Evolutionary conservation across 2,113 vertebrate species (phyloP), one percentile per base, ranked within the genome.

Genomic region (Pomatorhinus ruficollis): DNA sequence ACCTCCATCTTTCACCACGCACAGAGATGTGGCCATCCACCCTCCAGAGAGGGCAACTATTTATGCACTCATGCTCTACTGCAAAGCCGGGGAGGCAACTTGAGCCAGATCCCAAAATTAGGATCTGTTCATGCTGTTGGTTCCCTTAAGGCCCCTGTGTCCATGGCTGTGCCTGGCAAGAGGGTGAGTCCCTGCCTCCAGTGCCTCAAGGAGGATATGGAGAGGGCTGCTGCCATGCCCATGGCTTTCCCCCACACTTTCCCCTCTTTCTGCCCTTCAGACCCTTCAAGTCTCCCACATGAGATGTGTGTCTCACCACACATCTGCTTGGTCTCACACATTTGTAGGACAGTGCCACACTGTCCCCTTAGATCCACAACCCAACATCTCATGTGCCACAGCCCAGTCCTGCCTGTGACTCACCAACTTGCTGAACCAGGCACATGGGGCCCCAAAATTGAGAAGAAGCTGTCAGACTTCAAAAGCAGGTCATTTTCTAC

Each of bases 321-420:
- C 66, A 21, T 12, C 16, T 64, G 16, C 65, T 31, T 18, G 40
- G 23, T 18, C 54, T 69, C 64, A 56, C 39, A 17, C 0, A 0
- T 23, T 23, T 22, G 14, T 22, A 57, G 28, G 25, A 45, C 68
- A 44, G 18, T 44, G 50, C 16, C 56, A 49, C 5, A 2, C 20
- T 19, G 19, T 37, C 9, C n/a, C 47, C 25, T 74, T 25, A 30
- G 19, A 42, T 30, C 56, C 20, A 14, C 0, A 0, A n/a, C 25
- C 33, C 30, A 12, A 0, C 11, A 12, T 45, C 57, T 54, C 57
- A 13, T 4, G 19, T 15, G 31, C 30, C 47, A 8, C 44, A 39
- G 28, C 16, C 35, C 11, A 3, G 22, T 49, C 39, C 47, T 47
- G n/a, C 21, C 22, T 1, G 2, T 4, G 11, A n/a, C 52, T 47